A percentile compares a stretch with the other conserved stretches of the same genome.
Evolutionary conservation across 1,140 invertebrate species (phyloP).

Genomic region (Camponotus floridanus): DNA sequence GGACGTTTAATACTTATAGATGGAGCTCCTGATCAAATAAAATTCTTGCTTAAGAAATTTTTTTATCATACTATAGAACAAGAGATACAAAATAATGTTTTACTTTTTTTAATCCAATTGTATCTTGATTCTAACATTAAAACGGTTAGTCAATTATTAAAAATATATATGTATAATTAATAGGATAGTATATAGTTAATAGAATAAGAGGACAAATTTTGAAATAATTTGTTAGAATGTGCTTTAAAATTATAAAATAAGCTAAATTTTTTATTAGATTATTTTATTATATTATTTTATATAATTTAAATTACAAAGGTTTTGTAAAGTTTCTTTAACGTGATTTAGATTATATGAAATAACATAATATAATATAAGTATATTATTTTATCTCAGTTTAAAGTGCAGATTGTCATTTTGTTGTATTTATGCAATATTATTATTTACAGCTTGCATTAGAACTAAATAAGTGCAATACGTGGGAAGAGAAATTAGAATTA

Average conservation of each 20-base stretch:
- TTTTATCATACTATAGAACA: not conserved
- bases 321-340: too few relatives aligned
- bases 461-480: not conserved
- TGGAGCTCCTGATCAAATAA: not conserved
- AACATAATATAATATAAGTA: too few relatives aligned
- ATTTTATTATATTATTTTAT: too few relatives aligned
- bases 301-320: too few relatives aligned
- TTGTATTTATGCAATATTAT: not conserved
- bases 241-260: too few relatives aligned
- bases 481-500: not conserved
- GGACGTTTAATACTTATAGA: not conserved
- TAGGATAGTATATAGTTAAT: too few relatives aligned
- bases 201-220: too few relatives aligned
- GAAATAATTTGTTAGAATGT: not conserved
- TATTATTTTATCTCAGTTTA: too few relatives aligned
- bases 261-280: too few relatives aligned
- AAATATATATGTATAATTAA: too few relatives aligned
- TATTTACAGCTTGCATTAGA: not conserved
- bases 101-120: not conserved
- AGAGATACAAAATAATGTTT: not conserved
- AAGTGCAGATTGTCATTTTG: too few relatives aligned
- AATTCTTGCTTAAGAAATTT: not conserved
- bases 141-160: not conserved
- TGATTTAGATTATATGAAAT: too few relatives aligned
- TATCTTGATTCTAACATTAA: not conserved